A percentile compares a stretch with the other conserved stretches of the same genome.
These are phyloP conservation scores for Sycobia sp. DNA, from an alignment of 1,140 invertebrate species.

Conservation along the genomic window DNA sequence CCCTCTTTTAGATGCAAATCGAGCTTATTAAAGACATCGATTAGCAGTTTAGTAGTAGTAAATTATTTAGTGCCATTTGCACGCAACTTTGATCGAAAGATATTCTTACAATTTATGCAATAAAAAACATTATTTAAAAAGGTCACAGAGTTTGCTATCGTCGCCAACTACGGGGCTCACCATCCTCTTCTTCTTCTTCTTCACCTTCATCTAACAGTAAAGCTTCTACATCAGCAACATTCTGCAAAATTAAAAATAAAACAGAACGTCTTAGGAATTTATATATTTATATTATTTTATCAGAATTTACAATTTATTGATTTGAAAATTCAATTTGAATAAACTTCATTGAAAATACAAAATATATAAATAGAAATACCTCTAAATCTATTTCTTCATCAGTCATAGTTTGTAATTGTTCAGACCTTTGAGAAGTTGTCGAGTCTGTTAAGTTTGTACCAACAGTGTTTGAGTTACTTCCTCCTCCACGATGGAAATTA, in stretches of 20 bases:
- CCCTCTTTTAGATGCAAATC: slow-evolving; percentile 24
- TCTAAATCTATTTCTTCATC: slow-evolving; percentile 59
- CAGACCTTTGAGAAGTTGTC: slow-evolving; percentile 38
- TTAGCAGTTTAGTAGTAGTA: slow-evolving; percentile 23
- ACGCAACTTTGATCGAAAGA: slow-evolving; percentile 35
- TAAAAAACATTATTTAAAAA: slow-evolving; percentile 34
- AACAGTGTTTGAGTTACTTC: slow-evolving; percentile 45
- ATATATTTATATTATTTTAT: neutral
- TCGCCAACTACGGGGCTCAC: slow-evolving; percentile 65
- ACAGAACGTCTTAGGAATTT: too few relatives aligned
- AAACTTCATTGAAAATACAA: neutral
- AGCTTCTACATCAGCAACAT: slow-evolving; percentile 48
- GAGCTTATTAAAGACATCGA: slow-evolving; percentile 23
- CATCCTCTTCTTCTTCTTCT: slow-evolving; percentile 68
- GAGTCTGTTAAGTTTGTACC: slow-evolving; percentile 40
- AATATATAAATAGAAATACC: slow-evolving; percentile 38
- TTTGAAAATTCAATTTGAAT: neutral
- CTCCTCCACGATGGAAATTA: slow-evolving; percentile 51
- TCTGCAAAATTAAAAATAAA: slow-evolving; percentile 10
- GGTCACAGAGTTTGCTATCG: slow-evolving; percentile 59
- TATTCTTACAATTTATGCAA: slow-evolving; percentile 32
- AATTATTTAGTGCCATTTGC: slow-evolving; percentile 32
- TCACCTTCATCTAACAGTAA: slow-evolving; percentile 61
- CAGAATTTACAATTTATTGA: too few relatives aligned
- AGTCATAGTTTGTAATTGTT: slow-evolving; percentile 46